phyloP scores from a whole-genome alignment of 1,140 invertebrate genomes.

The Hestina assimilis region DNA sequence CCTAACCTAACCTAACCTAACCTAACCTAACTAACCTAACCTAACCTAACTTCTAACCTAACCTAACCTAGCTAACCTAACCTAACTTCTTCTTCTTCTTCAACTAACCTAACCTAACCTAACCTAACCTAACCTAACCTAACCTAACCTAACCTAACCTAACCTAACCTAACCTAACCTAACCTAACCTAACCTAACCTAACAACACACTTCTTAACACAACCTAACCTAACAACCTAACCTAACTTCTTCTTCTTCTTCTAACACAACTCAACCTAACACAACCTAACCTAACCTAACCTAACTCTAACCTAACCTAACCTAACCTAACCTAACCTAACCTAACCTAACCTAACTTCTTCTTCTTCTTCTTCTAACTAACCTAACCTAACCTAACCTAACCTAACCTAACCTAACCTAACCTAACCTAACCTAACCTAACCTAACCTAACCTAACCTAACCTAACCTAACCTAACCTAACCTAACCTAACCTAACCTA shows the following conservation, averaged over 20 bases:
- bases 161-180: conserved; percentile 1
- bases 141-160: background rate
- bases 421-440: conserved; percentile 14
- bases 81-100: too few relatives aligned
- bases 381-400: background rate
- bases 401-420: conserved; percentile 6
- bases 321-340: background rate
- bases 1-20: too few relatives aligned
- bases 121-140: background rate
- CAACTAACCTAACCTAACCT: background rate
- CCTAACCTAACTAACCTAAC: conserved; percentile 2
- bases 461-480: conserved; percentile 12
- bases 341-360: too few relatives aligned
- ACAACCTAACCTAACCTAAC: too few relatives aligned
- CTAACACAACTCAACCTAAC: too few relatives aligned
- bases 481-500: conserved; percentile 11
- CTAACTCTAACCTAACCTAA: too few relatives aligned
- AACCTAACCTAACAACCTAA: too few relatives aligned
- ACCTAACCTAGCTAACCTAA: too few relatives aligned
- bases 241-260: too few relatives aligned
- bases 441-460: conserved; percentile 12
- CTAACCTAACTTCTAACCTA: too few relatives aligned
- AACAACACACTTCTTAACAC: too few relatives aligned
- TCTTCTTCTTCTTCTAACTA: background rate
- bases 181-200: conserved; percentile 1